phyloP scores from a whole-genome alignment of 1,140 invertebrate genomes.

The Zaprionus africanus region DNA sequence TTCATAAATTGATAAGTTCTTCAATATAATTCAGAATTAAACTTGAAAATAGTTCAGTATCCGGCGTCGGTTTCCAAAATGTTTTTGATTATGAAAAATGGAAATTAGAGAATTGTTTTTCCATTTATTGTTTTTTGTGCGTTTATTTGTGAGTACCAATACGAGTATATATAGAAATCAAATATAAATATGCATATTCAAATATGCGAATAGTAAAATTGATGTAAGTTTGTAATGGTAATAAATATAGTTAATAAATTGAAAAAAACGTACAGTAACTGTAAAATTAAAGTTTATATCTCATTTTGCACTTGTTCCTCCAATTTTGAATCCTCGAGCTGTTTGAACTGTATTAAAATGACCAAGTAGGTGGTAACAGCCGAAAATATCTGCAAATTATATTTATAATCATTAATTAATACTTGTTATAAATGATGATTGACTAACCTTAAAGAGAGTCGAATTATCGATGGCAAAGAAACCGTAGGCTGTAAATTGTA shows the following conservation, averaged over 20 bases:
- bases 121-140: slow-evolving; percentile 35
- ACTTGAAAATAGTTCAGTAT: slow-evolving; percentile 26
- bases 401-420: not conserved
- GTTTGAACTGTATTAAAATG: slow-evolving; percentile 82
- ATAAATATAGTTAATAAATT: slow-evolving; percentile 54
- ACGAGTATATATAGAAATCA: slow-evolving; percentile 31
- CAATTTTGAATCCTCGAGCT: slow-evolving; percentile 77
- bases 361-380: slow-evolving; percentile 82
- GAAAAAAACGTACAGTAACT: slow-evolving; percentile 21
- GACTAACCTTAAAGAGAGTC: slow-evolving; percentile 75
- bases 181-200: slow-evolving; percentile 5
- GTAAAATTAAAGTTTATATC: not conserved
- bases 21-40: not conserved
- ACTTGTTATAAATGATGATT: not conserved
- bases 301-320: slow-evolving; percentile 50
- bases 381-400: slow-evolving; percentile 73
- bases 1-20: slow-evolving; percentile 13
- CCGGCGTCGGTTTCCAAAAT: slow-evolving; percentile 63
- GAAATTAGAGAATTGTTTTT: slow-evolving; percentile 27
- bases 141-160: slow-evolving; percentile 25
- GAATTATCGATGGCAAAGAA: slow-evolving; percentile 83
- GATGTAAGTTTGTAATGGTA: slow-evolving; percentile 66
- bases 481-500: slow-evolving; percentile 81
- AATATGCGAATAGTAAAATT: slow-evolving; percentile 68
- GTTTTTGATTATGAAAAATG: slow-evolving; percentile 22